Percentiles rank a stretch among this genome's conserved stretches.
Conservation (phyloP, 2,888 invertebrate genomes). For the Homarus gammarus region DNA sequence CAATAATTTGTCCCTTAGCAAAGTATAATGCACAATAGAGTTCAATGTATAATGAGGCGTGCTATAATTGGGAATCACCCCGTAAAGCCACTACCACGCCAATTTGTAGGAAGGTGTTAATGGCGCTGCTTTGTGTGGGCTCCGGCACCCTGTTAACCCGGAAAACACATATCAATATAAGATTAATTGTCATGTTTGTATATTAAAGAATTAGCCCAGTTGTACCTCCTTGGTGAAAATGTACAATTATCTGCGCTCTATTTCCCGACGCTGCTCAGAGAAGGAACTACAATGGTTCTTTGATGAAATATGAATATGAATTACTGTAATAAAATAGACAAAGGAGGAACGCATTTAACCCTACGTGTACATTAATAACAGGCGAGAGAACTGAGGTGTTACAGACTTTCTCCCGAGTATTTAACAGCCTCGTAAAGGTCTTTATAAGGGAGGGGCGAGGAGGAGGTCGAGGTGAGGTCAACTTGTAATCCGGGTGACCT, state of each 20-base stretch:
- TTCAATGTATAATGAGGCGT: constrained; percentile 47
- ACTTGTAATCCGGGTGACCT: constrained; percentile 41
- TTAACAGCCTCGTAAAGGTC: constrained; percentile 22
- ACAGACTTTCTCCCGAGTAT: background rate
- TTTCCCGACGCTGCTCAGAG: background rate
- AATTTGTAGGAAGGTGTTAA: background rate
- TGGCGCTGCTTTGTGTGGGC: background rate
- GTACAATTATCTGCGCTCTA: background rate
- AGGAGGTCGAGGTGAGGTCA: constrained; percentile 36
- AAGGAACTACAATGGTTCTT: background rate
- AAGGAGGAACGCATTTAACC: background rate
- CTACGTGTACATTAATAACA: background rate
- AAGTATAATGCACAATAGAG: constrained; percentile 17
- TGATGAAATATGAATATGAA: background rate
- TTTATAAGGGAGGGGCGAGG: background rate
- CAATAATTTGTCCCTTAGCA: constrained; percentile 13
- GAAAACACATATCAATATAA: background rate
- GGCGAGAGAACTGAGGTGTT: background rate
- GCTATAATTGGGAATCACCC: constrained; percentile 19
- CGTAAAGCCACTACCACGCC: background rate
- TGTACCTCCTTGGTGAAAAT: background rate
- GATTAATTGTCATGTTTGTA: background rate
- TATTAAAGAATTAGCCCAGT: background rate
- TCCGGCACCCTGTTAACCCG: background rate
- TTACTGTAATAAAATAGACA: background rate